Evolutionary conservation across 2,888 invertebrate species (phyloP).

Genomic region (Blera fallax): DNA sequence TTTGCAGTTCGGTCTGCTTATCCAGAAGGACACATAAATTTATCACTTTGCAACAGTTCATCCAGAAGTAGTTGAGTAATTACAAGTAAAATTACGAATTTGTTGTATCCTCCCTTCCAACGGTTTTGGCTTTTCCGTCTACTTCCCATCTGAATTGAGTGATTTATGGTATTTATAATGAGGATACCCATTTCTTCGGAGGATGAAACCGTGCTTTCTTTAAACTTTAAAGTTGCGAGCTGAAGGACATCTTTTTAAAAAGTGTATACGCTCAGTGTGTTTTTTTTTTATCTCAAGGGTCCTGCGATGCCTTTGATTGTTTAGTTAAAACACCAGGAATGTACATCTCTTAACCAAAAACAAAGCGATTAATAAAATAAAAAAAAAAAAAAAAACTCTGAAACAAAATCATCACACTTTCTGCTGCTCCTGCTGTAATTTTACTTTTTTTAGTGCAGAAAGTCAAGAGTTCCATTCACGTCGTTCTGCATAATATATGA

Average conservation of each 20-base stretch:
- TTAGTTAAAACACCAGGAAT: slow-evolving; percentile 15
- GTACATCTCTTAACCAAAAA: slow-evolving; percentile 24
- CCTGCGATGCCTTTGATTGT: slow-evolving; percentile 11
- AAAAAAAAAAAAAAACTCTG: too few species aligned
- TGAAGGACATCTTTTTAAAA: too few species aligned
- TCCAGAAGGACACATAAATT: slow-evolving; percentile 47
- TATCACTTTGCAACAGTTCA: slow-evolving; percentile 47
- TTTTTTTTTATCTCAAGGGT: too few species aligned
- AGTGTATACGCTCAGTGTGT: too few species aligned
- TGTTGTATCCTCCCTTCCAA: slow-evolving; percentile 21
- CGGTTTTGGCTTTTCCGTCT: background rate
- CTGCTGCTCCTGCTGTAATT: background rate
- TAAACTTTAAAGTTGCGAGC: background rate
- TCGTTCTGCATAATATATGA: background rate
- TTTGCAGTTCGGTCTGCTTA: slow-evolving; percentile 32
- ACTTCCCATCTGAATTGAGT: slow-evolving; percentile 27
- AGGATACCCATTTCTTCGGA: background rate
- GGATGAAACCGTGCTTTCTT: background rate
- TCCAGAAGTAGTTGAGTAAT: slow-evolving; percentile 52
- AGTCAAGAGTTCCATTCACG: slow-evolving; percentile 38
- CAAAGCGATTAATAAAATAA: background rate
- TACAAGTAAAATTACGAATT: slow-evolving; percentile 57
- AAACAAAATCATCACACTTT: slow-evolving; percentile 39
- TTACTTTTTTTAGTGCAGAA: slow-evolving; percentile 24
- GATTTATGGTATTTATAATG: slow-evolving; percentile 49